A percentile compares a stretch with the other conserved stretches of the same genome.
phyloP scores from a whole-genome alignment of 2,113 vertebrate genomes.

The Nicator chloris region DNA sequence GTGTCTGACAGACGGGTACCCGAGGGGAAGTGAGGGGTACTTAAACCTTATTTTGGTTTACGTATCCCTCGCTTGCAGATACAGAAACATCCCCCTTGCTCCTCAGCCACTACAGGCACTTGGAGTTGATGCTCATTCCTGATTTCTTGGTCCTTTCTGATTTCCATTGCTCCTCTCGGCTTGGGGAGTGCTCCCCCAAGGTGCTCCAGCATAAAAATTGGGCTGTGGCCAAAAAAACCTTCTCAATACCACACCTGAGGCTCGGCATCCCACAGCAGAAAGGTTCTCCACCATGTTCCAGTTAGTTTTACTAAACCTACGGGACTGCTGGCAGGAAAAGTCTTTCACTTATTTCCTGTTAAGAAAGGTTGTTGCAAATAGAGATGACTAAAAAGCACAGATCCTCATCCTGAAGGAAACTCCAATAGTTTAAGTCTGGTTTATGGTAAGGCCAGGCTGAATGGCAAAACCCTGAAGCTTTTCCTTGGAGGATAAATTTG shows the following conservation, averaged over 20 bases:
- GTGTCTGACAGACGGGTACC: not conserved
- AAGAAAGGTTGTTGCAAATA: not conserved
- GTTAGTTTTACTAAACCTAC: not conserved
- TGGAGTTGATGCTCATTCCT: not conserved
- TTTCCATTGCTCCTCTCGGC: not conserved
- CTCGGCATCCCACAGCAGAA: not conserved
- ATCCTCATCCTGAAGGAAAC: not conserved
- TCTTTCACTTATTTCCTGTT: not conserved
- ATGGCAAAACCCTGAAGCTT: not conserved
- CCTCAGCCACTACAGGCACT: not conserved
- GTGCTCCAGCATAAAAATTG: not conserved
- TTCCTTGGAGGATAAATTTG: not conserved
- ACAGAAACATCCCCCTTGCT: not conserved
- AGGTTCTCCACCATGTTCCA: not conserved
- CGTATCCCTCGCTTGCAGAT: too few relatives aligned
- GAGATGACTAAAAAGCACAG: not conserved
- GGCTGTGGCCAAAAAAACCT: not conserved
- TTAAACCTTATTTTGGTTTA: fast-evolving
- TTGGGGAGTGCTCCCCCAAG: not conserved
- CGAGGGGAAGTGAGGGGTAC: not conserved
- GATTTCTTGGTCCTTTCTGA: not conserved
- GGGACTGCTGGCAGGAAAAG: not conserved
- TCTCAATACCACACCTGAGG: not conserved
- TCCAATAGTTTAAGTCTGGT: not conserved
- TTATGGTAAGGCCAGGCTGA: not conserved